A percentile compares a stretch with the other conserved stretches of the same genome.
These are phyloP conservation scores for Gymnoscelis rufifasciata DNA, from an alignment of 2,888 invertebrate species.

Conservation along the genomic window DNA sequence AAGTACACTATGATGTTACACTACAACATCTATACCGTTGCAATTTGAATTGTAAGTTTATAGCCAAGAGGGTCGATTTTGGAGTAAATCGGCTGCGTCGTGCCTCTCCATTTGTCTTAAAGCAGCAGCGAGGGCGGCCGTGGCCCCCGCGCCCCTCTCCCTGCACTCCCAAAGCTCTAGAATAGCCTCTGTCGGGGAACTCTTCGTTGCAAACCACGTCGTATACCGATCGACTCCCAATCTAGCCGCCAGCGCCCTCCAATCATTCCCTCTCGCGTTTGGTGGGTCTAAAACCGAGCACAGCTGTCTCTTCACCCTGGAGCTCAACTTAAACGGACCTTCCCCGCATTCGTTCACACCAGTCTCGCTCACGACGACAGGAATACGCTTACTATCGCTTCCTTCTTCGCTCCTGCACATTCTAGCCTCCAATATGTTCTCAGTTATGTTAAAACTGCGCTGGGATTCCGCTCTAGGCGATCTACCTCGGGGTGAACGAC, in stretches of 20 bases:
- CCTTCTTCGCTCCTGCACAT: slow-evolving; percentile 72
- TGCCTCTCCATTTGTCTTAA: slow-evolving; percentile 68
- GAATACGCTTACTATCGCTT: slow-evolving; percentile 74
- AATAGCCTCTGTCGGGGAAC: slow-evolving; percentile 97
- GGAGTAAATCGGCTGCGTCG: slow-evolving; percentile 67
- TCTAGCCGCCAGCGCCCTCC: slow-evolving; percentile 96
- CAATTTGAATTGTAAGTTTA: slow-evolving; percentile 44
- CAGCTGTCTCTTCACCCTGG: slow-evolving; percentile 76
- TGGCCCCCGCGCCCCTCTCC: slow-evolving; percentile 88
- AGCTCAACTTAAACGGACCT: slow-evolving; percentile 80
- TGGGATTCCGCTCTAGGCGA: slow-evolving; percentile 71
- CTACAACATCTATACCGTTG: not conserved
- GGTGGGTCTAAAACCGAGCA: slow-evolving; percentile 91
- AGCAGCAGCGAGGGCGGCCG: slow-evolving; percentile 83
- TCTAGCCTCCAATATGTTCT: slow-evolving; percentile 67
- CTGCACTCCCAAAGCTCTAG: slow-evolving; percentile 97
- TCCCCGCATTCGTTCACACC: slow-evolving; percentile 81
- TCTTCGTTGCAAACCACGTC: slow-evolving; percentile 97
- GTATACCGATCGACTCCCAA: slow-evolving; percentile 96
- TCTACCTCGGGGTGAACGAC: slow-evolving; percentile 67
- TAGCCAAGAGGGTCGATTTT: slow-evolving; percentile 72
- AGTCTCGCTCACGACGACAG: slow-evolving; percentile 73
- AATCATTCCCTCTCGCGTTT: slow-evolving; percentile 94
- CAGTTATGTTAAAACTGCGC: slow-evolving; percentile 71
- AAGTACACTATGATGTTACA: not conserved